These are phyloP conservation scores for Apotomis turbidana DNA, from an alignment of 2,888 invertebrate genomes.

Conservation along the genomic window DNA sequence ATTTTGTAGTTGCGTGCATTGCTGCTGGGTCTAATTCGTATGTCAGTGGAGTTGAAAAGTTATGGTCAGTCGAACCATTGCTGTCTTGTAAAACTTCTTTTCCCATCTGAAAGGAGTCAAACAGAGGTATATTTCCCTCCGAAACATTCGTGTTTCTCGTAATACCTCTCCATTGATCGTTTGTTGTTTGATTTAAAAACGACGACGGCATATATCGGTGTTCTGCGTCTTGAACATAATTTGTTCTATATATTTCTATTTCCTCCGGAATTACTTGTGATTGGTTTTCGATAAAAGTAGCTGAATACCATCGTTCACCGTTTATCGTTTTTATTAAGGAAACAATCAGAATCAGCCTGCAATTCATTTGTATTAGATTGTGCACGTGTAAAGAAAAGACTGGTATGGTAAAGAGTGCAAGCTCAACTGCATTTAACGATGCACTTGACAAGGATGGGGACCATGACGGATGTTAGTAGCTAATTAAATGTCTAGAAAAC, in stretches of 20 bases:
- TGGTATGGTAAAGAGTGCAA: constrained; percentile 42
- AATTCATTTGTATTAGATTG: constrained; percentile 46
- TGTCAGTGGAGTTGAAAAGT: neutral
- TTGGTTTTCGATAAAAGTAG: constrained; percentile 50
- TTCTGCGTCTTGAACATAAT: constrained; percentile 39
- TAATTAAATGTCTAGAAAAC: constrained; percentile 71
- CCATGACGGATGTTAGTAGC: constrained; percentile 60
- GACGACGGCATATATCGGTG: constrained; percentile 37
- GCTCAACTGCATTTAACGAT: constrained; percentile 53
- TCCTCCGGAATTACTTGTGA: constrained; percentile 28
- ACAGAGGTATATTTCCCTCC: neutral
- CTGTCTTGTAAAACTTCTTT: neutral
- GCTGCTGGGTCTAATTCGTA: neutral
- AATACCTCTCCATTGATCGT: constrained; percentile 23
- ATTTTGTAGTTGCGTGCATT: constrained; percentile 25
- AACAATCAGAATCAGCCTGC: constrained; percentile 45
- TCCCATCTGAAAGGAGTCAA: neutral
- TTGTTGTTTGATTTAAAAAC: neutral
- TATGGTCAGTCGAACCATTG: neutral
- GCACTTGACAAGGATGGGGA: constrained; percentile 56
- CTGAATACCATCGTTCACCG: constrained; percentile 63
- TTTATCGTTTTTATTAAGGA: constrained; percentile 47
- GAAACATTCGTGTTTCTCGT: neutral
- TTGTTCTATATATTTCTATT: constrained; percentile 21
- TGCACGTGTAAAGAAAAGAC: neutral